Evolutionary conservation across 2,113 vertebrate genomes (phyloP), one percentile per base, ranked within the genome.

Genomic region (Raphicerus campestris): DNA sequence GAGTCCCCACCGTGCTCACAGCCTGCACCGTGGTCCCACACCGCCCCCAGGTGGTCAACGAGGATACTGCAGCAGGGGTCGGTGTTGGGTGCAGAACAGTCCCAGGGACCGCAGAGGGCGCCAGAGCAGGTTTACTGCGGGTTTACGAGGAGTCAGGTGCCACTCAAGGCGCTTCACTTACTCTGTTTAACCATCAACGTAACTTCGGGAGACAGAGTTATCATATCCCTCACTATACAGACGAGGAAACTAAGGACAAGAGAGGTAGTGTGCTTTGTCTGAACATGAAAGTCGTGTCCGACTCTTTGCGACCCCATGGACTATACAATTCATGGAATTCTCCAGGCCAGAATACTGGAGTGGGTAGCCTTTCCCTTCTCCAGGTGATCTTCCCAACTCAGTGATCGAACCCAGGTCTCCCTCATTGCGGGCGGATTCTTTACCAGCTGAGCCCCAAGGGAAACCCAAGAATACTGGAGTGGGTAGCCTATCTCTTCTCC

Each of bases 111-210:
- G 55, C 61, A 96, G 89, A 87, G 85, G 94, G 87, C 86, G 88
- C 86, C 28, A 26, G 17, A 32, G 66, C 26, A 61, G 73, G 66
- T 3, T 80, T 77, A 10, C 10, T 2, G 22, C 53, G 16, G 9
- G 35, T 28, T 55, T 58, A 92, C 42, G 75, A 58, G 63, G 55
- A 75, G 89, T 87, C 91, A 93, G 96, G 89, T 84, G 95, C 70
- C 11, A 10, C 2, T 39, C 60, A 10, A 77, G 19, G 55, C 10
- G 14, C 39, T 77, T 91, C 55, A 1, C 42, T 93, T 42, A 53
- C 24, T 89, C 58, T 19, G 28, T 51, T 88, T 95, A 78, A 81
- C 56, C 28, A 47, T 30, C 39, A 58, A 58, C 28, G 15, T 81
- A 82, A 89, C 51, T 90, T 10, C 0, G 2, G 58, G 86, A 91